Conservation (phyloP, 2,797 vertebrate species). For the Varecia variegata region DNA sequence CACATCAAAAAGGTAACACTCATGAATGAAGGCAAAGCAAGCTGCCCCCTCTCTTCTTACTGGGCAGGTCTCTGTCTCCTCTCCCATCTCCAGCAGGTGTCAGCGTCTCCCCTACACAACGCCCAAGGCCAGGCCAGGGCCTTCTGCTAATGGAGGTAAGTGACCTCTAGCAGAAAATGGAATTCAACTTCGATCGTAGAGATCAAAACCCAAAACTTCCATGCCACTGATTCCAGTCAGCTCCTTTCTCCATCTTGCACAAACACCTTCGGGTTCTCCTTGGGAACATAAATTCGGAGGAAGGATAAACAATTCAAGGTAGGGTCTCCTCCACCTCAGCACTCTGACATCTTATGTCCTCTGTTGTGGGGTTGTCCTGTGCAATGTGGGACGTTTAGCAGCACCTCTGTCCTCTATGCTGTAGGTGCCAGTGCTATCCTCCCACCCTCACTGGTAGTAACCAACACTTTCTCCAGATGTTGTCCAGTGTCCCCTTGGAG, state of each 20-base stretch:
- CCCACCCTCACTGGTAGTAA: not conserved
- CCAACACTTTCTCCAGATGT: not conserved
- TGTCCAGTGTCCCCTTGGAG: not conserved
- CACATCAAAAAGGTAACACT: not conserved
- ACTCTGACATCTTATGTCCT: accelerated
- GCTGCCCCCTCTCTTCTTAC: accelerated
- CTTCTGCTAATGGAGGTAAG: not conserved
- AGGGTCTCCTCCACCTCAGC: too few relatives aligned
- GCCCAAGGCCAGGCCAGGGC: not conserved
- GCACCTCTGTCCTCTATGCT: too few relatives aligned
- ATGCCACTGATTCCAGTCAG: too few relatives aligned
- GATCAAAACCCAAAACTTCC: not conserved
- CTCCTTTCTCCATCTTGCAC: not conserved
- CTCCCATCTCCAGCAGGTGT: not conserved
- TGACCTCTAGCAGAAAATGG: not conserved
- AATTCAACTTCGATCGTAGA: not conserved
- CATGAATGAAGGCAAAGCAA: accelerated
- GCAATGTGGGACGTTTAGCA: accelerated
- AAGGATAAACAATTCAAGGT: not conserved
- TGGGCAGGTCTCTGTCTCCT: not conserved
- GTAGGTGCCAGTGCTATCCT: accelerated
- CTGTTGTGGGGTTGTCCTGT: not conserved
- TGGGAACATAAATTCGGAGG: not conserved
- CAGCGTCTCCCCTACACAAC: not conserved
- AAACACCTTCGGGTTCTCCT: not conserved